These are phyloP conservation scores for Furnarius figulus DNA, from an alignment of 2,113 vertebrate genomes.

Conservation along the genomic window DNA sequence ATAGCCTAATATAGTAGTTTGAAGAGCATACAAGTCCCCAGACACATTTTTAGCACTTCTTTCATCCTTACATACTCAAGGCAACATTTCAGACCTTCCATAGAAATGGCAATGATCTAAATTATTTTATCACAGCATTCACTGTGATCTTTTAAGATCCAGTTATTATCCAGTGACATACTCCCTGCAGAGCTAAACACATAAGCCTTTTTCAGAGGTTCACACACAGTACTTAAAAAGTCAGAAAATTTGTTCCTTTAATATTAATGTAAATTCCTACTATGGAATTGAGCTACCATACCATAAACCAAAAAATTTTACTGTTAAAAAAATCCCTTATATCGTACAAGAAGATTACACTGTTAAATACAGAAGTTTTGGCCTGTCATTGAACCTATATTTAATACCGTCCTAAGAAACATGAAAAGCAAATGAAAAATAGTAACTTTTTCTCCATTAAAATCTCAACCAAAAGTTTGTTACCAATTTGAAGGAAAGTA, in stretches of 20 bases:
- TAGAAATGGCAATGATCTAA: slow-evolving; percentile 29
- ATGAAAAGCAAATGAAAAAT: background rate
- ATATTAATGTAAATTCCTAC: background rate
- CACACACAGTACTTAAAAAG: background rate
- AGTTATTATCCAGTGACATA: background rate
- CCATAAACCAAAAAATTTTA: background rate
- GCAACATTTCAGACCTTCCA: slow-evolving; percentile 33
- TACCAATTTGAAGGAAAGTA: background rate
- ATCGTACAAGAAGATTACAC: background rate
- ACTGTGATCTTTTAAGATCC: slow-evolving; percentile 44
- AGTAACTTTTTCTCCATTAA: background rate
- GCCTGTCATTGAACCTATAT: background rate
- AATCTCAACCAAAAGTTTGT: background rate
- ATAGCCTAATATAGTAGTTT: background rate
- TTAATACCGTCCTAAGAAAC: background rate
- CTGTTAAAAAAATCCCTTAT: background rate
- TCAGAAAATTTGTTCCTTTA: background rate
- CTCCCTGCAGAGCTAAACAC: background rate
- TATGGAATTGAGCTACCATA: background rate
- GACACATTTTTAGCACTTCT: slow-evolving; percentile 16
- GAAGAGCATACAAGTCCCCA: background rate
- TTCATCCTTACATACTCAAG: slow-evolving; percentile 33
- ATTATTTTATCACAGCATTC: slow-evolving; percentile 44
- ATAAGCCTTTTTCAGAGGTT: background rate
- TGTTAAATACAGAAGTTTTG: background rate